A percentile compares a stretch with the other conserved stretches of the same genome.
Conservation (phyloP, 2,888 invertebrate species). For the Noctua comes region DNA sequence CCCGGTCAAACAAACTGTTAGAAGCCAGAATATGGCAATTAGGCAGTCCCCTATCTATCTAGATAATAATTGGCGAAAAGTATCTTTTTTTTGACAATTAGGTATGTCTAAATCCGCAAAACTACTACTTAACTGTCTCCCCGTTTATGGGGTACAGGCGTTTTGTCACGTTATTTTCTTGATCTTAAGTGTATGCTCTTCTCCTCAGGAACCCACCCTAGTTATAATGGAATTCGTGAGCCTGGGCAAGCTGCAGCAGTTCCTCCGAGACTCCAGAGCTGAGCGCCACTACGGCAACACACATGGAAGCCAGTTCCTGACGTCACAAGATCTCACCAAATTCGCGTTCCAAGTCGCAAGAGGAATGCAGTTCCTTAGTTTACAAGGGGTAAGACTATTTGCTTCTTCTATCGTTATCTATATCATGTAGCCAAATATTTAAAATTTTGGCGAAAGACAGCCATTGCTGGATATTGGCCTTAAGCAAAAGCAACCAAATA, state of each 20-base stretch:
- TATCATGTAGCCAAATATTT: too few relatives aligned
- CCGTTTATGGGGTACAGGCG: background rate
- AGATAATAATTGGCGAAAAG: background rate
- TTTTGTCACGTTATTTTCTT: background rate
- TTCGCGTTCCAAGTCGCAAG: conserved; percentile 97
- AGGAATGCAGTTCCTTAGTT: conserved; percentile 96
- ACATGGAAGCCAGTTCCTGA: conserved; percentile 94
- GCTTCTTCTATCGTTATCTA: too few relatives aligned
- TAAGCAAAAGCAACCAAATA: too few relatives aligned
- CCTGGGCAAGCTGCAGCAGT: conserved; percentile 97
- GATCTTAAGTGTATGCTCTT: background rate
- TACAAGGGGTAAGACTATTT: conserved; percentile 93
- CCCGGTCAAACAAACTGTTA: background rate
- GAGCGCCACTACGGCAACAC: conserved; percentile 95
- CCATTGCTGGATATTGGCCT: too few relatives aligned
- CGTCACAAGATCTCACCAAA: conserved; percentile 96
- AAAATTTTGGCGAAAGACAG: too few relatives aligned
- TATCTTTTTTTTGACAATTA: background rate
- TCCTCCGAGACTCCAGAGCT: conserved; percentile 95
- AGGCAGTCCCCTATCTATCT: background rate
- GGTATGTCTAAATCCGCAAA: background rate
- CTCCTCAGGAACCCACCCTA: conserved; percentile 94
- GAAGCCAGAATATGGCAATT: background rate
- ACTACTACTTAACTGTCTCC: background rate
- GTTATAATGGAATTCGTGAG: conserved; percentile 98